Percentiles rank a stretch among this genome's conserved stretches.
These are phyloP conservation scores for Phalacrocorax carbo DNA, from an alignment of 2,113 vertebrate species.

Conservation along the genomic window DNA sequence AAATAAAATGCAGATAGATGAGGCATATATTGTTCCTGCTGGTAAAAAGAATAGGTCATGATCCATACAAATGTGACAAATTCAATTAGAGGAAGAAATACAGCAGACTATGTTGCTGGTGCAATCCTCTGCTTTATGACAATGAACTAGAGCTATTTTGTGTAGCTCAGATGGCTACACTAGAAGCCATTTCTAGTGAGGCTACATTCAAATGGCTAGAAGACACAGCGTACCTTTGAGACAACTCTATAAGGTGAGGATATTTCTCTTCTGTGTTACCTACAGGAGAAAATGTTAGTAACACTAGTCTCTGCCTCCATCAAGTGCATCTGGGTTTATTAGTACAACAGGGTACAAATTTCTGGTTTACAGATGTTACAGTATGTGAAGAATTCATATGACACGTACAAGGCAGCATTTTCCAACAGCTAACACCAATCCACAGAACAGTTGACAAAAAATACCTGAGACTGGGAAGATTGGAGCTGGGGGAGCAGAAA, in stretches of 20 bases:
- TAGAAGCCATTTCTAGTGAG: background rate
- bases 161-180: background rate
- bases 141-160: background rate
- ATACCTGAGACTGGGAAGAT: conserved; percentile 90
- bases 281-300: background rate
- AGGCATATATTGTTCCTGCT: background rate
- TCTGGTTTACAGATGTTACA: background rate
- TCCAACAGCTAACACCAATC: background rate
- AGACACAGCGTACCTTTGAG: background rate
- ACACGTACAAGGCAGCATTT: background rate
- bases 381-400: background rate
- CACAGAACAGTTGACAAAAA: background rate
- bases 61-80: background rate
- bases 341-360: background rate
- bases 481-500: conserved; percentile 82
- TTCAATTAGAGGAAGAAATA: background rate
- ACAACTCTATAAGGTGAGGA: background rate
- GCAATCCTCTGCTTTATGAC: background rate
- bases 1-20: background rate
- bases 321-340: background rate
- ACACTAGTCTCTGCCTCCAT: background rate
- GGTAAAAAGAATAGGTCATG: background rate
- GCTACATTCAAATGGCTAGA: background rate
- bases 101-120: background rate
- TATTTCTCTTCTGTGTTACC: background rate